Evolutionary conservation across 2,113 vertebrate genomes (phyloP), one percentile per base, ranked within the genome.

Genomic region (Rhinichthys klamathensis): DNA sequence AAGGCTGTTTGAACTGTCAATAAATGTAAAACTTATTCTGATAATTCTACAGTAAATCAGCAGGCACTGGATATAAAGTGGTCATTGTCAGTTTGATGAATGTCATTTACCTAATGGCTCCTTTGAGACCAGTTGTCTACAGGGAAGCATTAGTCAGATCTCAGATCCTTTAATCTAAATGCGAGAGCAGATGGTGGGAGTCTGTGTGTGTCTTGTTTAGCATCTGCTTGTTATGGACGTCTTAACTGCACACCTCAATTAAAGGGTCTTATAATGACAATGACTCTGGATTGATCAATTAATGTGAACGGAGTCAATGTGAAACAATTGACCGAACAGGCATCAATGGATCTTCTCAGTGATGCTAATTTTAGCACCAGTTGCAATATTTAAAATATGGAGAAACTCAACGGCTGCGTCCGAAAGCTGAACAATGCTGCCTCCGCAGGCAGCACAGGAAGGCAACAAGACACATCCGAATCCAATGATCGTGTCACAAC

Each of bases 41-140:
- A 80, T 80, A 8, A 79, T 61, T 79, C 4, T 5, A n/a, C 23
- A 63, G 58, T n/a, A 27, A 80, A 80, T 63, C 58, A 80, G 38
- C 38, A 63, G 25, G 2, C 13, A 9, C 38, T 80, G 35, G 38
- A 23, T 63, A 63, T 63, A 15, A 80, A 80, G 60, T 67, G 61
- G 25, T 23, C 61, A 16, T 23, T 61, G 56, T 61, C 76, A 25
- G 56, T 61, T 69, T 81, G 80, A 67, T 13, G n/a, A 81, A 65
- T 81, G 16, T 69, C 16, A 80, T 80, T 65, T 30, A 67, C 69
- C 80, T 81, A 81, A 81, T 81, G 58, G 11, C 63, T 51, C 80
- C 80, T 67, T 35, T 81, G 61, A 81, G 80, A 81, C 23, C 61
- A 15, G 25, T 35, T 30, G 44, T 81, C 80, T n/a, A 69, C 61